Percentiles rank a stretch among this genome's conserved stretches.
Evolutionary conservation across 1,140 invertebrate genomes (phyloP).

Genomic region (Achatina immaculata): DNA sequence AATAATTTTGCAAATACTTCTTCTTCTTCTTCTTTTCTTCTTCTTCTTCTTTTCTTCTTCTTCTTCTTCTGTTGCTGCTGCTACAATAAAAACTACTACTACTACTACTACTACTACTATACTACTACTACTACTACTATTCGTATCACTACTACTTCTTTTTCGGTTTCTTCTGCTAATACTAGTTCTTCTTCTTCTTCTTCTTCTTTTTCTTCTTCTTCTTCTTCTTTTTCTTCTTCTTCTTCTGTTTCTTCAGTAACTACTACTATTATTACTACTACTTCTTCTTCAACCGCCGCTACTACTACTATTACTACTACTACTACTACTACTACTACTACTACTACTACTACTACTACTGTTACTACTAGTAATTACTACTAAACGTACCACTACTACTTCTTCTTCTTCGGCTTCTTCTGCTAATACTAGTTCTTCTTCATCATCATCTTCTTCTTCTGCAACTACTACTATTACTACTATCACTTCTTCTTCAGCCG

Average conservation of each 20-base stretch:
- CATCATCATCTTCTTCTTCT: background rate
- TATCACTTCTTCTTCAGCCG: background rate
- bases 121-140: too few relatives aligned
- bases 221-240: background rate
- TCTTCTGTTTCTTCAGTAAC: background rate
- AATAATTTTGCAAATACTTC: too few relatives aligned
- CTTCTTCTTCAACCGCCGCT: background rate
- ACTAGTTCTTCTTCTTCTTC: background rate
- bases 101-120: too few relatives aligned
- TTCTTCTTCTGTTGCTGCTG: too few relatives aligned
- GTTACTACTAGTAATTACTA: too few relatives aligned
- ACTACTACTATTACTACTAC: too few relatives aligned
- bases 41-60: too few relatives aligned
- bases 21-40: too few relatives aligned
- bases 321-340: too few relatives aligned
- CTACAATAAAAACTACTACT: too few relatives aligned
- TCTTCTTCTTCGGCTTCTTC: background rate
- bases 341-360: too few relatives aligned
- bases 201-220: background rate
- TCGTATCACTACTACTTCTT: background rate
- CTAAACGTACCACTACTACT: too few relatives aligned
- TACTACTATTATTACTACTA: background rate
- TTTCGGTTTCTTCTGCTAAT: background rate
- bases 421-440: background rate
- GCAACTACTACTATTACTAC: background rate